Conservation (phyloP, 2,888 invertebrate genomes). For the Cylloceria caligata region DNA sequence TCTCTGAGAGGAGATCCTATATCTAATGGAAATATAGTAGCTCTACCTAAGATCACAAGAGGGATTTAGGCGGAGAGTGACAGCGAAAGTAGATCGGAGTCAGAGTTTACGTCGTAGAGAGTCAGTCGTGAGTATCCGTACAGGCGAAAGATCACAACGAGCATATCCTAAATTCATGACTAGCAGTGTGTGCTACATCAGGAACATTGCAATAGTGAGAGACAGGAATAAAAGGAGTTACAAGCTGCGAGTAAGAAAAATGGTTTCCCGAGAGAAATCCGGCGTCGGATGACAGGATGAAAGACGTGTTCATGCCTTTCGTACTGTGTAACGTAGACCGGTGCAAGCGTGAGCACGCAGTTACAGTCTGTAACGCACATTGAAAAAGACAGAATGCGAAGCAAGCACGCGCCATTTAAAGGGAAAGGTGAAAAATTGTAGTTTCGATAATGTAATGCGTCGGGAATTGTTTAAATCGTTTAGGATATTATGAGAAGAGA, state of each 20-base stretch:
- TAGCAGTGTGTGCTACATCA: constrained; percentile 17
- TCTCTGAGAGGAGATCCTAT: not conserved
- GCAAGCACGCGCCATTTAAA: constrained; percentile 31
- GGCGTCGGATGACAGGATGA: constrained; percentile 53
- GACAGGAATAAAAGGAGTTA: constrained; percentile 25
- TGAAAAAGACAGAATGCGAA: constrained; percentile 36
- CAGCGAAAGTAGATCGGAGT: constrained; percentile 13
- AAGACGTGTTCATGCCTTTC: constrained; percentile 47
- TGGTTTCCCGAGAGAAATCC: constrained; percentile 65
- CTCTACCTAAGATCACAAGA: not conserved
- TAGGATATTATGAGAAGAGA: not conserved
- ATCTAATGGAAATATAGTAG: not conserved
- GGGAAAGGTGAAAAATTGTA: constrained; percentile 35
- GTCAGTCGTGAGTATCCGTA: constrained; percentile 27
- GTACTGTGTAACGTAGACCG: constrained; percentile 25
- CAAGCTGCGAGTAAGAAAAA: constrained; percentile 54
- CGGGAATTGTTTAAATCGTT: constrained; percentile 9
- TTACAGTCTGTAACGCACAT: constrained; percentile 11
- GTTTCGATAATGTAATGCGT: constrained; percentile 25
- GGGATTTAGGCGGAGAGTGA: not conserved
- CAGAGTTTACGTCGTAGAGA: constrained; percentile 3
- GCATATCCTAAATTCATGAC: constrained; percentile 52
- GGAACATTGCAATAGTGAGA: constrained; percentile 24
- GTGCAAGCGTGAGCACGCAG: not conserved
- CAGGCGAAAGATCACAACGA: constrained; percentile 33